Evolutionary conservation across 1,140 invertebrate genomes (phyloP).

Genomic region (Cydia pomonella): DNA sequence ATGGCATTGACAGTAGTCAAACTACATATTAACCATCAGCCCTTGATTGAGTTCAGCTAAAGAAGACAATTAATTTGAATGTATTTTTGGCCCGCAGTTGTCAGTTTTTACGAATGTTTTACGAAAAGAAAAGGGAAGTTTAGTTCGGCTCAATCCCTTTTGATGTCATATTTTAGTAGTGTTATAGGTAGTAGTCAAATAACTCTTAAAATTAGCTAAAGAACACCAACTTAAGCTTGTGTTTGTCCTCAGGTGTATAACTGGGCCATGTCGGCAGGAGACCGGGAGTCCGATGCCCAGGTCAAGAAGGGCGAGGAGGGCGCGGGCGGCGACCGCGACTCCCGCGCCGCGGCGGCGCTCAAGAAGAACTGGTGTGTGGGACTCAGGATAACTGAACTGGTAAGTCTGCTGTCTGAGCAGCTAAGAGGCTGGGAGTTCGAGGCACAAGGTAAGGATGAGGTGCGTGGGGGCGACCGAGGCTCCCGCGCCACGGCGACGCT

Average conservation of each 20-base stretch:
- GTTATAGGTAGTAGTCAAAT: too few relatives aligned
- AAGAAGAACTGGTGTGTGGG: constrained; percentile 70
- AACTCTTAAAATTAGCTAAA: too few relatives aligned
- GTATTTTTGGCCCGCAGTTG: too few relatives aligned
- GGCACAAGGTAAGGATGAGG: background rate
- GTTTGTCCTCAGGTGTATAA: constrained; percentile 60
- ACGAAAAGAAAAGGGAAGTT: too few relatives aligned
- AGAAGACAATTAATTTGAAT: too few relatives aligned
- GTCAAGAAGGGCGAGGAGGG: constrained; percentile 72
- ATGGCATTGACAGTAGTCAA: too few relatives aligned
- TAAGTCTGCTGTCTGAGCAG: constrained; percentile 43
- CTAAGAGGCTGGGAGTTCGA: background rate
- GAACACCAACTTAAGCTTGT: background rate
- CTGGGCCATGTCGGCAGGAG: constrained; percentile 74
- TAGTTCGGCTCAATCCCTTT: too few relatives aligned
- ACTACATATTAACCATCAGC: too few relatives aligned
- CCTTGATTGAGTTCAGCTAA: too few relatives aligned
- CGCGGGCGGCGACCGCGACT: constrained; percentile 54
- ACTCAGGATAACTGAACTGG: constrained; percentile 62
- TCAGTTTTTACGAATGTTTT: too few relatives aligned
- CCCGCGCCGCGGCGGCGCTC: constrained; percentile 61
- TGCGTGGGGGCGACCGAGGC: too few relatives aligned
- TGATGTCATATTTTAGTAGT: too few relatives aligned
- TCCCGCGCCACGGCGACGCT: background rate
- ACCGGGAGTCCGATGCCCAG: constrained; percentile 69